These are phyloP conservation scores for Paramormyrops hopkinsi DNA, from an alignment of 2,797 vertebrate species.

Conservation along the genomic window DNA sequence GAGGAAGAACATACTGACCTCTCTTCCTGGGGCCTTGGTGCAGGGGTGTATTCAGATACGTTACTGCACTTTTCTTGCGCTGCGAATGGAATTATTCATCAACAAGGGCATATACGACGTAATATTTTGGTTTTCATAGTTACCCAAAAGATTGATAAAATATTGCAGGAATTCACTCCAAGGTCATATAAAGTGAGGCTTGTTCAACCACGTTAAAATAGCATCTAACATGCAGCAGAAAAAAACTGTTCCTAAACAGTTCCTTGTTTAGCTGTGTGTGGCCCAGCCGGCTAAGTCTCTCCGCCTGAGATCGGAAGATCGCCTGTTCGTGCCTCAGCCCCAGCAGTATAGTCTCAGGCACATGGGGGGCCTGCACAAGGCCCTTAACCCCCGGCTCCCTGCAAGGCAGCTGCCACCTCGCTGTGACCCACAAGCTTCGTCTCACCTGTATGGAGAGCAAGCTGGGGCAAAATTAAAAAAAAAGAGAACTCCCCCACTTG, in stretches of 20 bases:
- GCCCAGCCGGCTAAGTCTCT: background rate
- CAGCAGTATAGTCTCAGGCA: background rate
- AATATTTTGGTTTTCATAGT: background rate
- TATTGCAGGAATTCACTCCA: background rate
- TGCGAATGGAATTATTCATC: conserved; percentile 43
- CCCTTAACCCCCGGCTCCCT: background rate
- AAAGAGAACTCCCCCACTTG: background rate
- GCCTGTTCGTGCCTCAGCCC: background rate
- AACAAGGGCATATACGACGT: background rate
- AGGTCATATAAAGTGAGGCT: background rate
- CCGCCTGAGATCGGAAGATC: background rate
- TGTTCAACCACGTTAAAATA: background rate
- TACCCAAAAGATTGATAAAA: background rate
- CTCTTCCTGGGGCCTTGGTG: conserved; percentile 76
- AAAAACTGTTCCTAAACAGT: background rate
- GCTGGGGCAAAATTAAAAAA: background rate
- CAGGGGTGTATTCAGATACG: conserved; percentile 78
- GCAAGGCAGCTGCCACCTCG: background rate
- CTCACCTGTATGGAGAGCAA: background rate
- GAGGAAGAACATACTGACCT: conserved; percentile 56
- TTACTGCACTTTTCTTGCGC: conserved; percentile 80
- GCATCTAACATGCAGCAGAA: background rate
- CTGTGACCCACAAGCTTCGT: background rate
- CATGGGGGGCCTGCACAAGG: background rate
- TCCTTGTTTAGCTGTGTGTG: background rate